Base-by-base conservation (phyloP, 2,797 vertebrate species). In the Galaxias olidus region DNA sequence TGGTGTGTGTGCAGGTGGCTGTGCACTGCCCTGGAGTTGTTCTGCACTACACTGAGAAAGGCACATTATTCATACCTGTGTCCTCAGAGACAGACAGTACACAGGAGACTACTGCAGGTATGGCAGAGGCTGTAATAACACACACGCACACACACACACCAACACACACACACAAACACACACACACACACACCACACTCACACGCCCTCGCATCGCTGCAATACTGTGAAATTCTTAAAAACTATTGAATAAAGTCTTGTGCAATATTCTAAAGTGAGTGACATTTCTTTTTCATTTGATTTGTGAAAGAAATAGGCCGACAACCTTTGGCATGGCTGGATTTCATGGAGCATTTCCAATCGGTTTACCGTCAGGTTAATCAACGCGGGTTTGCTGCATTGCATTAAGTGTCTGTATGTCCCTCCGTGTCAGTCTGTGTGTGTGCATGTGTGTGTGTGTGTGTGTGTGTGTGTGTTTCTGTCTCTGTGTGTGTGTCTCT, bases 1-100 rank as follows among this genome's bases (percentile, higher is more conserved):
- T 71, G 48, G 14, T 19, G 17, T 50, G 69, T 56, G 68, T 66
- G 62, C n/a, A n/a, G n/a, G n/a, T n/a, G n/a, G n/a, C n/a, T 72
- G 56, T 71, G 56, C 63, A 61, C 62, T 68, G 46, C 57, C 50
- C 63, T 48, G 20, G 52, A 69, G 57, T 45, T 58, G 68, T 65
- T 60, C 65, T 58, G 69, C 59, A 20, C 72, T 68, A 17, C 10
- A 15, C 49, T 15, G 54, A 72, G 14, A 30, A 30, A n/a, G n/a
- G 30, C 30, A 61, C 66, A n/a, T 50, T 15, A 59, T 55, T 60
- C 68, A 60, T 43, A 46, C 55, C 59, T 65, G 57, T 63, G 52
- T 64, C 58, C 51, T 53, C 10, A 5, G 51, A 20, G 56, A 64
- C 41, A 65, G 10, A 18, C 72, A 45, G 63, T 43, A 72, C 6